Base-by-base conservation (phyloP, 2,888 invertebrate genomes). In the Iselma pallidipennis region DNA sequence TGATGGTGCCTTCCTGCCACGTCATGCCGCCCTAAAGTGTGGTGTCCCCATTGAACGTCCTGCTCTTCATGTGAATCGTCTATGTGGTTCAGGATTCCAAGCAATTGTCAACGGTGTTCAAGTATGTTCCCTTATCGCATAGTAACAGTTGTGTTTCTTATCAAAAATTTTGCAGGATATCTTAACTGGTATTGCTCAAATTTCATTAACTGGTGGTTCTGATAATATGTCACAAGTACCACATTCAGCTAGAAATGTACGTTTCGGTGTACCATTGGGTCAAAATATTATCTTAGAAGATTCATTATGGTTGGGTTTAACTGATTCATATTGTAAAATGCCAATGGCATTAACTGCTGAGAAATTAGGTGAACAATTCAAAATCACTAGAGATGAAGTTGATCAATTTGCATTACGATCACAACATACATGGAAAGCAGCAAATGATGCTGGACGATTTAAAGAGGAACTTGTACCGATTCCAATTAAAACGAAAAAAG, bases 61-160 rank as follows among this genome's bases (percentile, higher is more conserved):
- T 1, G 96, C 94, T 0, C 83, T 95, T 1, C 90, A 91, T 53
- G 87, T 99, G 51, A 99, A 98, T 84, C 85, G 98, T 66, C 85
- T 99, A 16, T 99, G 99, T 81, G 99, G 98, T 14, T 97, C 97
- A 28, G 98, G 98, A 1, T 99, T 99, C 82, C 98, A 99, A 80
- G 88, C 98, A 0, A 85, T 99, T 65, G 88, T 97, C 16, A 95
- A 90, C 83, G 94, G 91, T 56, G 91, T 92, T 33, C 96, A 96
- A 86, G 94, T 93, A 82, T 66, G 55, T 65, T 53, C n/a, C n/a
- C n/a, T n/a, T n/a, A n/a, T n/a, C n/a, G n/a, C n/a, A n/a, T n/a
- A n/a, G n/a, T n/a, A n/a, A n/a, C n/a, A n/a, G n/a, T 23, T 9
- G 49, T 25, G 12, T 21, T 19, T 45, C 5, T 52, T 49, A 56